phyloP scores from a whole-genome alignment of 1,140 invertebrate species.

The Nasonia giraulti region DNA sequence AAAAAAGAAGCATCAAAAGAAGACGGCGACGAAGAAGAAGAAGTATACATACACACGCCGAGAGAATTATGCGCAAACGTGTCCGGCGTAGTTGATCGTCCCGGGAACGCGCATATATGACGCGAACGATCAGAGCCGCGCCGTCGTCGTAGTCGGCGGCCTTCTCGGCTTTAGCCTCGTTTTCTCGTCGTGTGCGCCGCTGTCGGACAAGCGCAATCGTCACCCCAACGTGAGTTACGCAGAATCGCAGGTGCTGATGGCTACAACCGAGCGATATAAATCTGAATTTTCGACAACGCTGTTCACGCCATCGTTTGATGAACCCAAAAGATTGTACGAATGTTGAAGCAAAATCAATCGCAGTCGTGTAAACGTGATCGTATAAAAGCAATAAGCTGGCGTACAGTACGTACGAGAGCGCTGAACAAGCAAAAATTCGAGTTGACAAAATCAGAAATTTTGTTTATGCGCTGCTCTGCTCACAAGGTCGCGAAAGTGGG shows the following conservation, averaged over 20 bases:
- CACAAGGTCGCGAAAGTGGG: constrained; percentile 25
- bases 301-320: too few species aligned
- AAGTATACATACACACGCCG: background rate
- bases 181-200: background rate
- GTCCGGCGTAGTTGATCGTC: background rate
- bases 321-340: too few species aligned
- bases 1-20: background rate
- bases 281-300: background rate
- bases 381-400: too few species aligned
- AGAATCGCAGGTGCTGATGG: background rate
- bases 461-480: background rate
- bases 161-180: constrained; percentile 7
- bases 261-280: background rate
- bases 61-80: constrained; percentile 22
- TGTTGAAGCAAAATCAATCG: too few species aligned
- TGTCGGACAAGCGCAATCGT: background rate
- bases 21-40: background rate
- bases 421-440: background rate
- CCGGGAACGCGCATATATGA: background rate
- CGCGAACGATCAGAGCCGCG: background rate
- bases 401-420: background rate
- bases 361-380: too few species aligned
- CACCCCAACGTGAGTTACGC: background rate
- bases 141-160: background rate
- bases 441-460: background rate